phyloP scores from a whole-genome alignment of 2,797 vertebrate species.

The Nasua narica region DNA sequence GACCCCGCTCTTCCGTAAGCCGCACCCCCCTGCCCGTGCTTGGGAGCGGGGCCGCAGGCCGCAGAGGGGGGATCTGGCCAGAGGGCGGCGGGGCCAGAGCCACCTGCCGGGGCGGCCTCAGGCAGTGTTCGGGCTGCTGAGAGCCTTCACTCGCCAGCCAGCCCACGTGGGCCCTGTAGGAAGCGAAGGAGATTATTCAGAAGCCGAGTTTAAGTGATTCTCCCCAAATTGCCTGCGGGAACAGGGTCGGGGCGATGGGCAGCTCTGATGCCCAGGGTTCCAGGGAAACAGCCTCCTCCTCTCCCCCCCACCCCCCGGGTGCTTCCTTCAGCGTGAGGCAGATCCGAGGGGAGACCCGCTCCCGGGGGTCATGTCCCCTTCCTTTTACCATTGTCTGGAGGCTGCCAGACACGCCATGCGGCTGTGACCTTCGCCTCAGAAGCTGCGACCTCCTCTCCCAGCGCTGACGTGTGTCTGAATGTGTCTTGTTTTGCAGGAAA shows the following conservation, averaged over 20 bases:
- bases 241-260: background rate
- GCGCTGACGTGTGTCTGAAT: slow-evolving; percentile 8
- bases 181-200: background rate
- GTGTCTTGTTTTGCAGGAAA: slow-evolving; percentile 89
- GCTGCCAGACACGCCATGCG: too few species aligned
- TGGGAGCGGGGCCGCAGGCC: background rate
- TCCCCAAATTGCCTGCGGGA: fast-evolving
- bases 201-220: background rate
- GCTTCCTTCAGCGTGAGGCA: background rate
- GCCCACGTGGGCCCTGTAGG: too few species aligned
- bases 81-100: background rate
- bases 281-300: background rate
- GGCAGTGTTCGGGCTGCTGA: fast-evolving
- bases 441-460: background rate
- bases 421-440: background rate
- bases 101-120: too few species aligned
- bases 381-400: fast-evolving
- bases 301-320: too few species aligned
- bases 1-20: background rate
- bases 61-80: background rate
- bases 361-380: background rate
- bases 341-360: background rate
- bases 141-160: too few species aligned
- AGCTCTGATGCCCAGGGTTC: fast-evolving
- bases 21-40: fast-evolving